Evolutionary conservation across 2,113 vertebrate species (phyloP).

Genomic region (Malurus elegans): DNA sequence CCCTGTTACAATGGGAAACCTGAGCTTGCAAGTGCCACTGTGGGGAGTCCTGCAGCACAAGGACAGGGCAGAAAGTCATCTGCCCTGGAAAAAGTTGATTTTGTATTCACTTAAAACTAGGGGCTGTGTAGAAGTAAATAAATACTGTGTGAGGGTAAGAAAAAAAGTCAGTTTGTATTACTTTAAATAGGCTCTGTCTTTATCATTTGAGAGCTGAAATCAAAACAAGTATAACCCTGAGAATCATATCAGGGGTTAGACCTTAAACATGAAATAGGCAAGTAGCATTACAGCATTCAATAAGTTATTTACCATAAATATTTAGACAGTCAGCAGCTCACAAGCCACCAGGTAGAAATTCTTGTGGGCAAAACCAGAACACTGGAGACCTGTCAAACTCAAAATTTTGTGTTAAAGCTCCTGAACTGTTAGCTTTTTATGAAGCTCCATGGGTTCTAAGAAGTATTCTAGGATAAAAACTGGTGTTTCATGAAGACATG

Average conservation of each 20-base stretch:
- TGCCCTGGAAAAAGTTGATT: not conserved
- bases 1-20: not conserved
- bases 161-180: not conserved
- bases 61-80: not conserved
- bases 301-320: not conserved
- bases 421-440: not conserved
- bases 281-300: not conserved
- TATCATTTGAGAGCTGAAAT: not conserved
- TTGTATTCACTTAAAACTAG: not conserved
- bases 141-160: not conserved
- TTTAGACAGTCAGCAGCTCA: not conserved
- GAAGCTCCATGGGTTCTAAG: not conserved
- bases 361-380: not conserved
- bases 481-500: not conserved
- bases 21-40: not conserved
- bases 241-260: not conserved
- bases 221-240: not conserved
- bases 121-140: not conserved
- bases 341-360: not conserved
- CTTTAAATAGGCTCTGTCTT: not conserved
- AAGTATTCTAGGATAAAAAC: not conserved
- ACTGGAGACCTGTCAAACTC: not conserved
- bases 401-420: not conserved
- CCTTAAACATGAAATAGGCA: not conserved
- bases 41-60: not conserved